Evolutionary conservation across 2,113 vertebrate genomes (phyloP).

Genomic region (Lethenteron camtschaticum): DNA sequence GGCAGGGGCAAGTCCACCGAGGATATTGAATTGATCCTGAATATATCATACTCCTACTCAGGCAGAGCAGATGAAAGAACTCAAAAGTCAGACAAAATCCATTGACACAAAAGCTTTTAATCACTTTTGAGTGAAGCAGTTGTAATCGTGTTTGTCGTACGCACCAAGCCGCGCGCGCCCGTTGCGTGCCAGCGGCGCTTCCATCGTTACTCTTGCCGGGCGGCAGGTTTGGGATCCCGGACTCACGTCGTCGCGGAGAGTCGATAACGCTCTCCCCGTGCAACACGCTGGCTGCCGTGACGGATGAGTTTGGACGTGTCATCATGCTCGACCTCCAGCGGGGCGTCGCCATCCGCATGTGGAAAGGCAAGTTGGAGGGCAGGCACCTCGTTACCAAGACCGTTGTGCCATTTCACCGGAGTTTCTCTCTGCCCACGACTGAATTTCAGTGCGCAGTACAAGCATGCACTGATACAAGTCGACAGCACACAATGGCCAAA

Average conservation of each 20-base stretch:
- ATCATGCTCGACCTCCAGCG: slow-evolving; percentile 57
- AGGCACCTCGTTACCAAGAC: too few relatives aligned
- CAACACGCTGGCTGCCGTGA: slow-evolving; percentile 76
- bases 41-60: too few relatives aligned
- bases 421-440: too few relatives aligned
- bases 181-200: not conserved
- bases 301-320: slow-evolving; percentile 83
- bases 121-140: not conserved
- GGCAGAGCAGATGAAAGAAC: not conserved
- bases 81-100: not conserved
- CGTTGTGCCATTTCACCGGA: too few relatives aligned
- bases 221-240: slow-evolving; percentile 69
- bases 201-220: not conserved
- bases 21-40: too few relatives aligned
- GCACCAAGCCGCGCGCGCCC: not conserved
- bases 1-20: too few relatives aligned
- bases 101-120: not conserved
- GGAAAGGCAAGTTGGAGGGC: slow-evolving; percentile 47
- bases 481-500: too few relatives aligned
- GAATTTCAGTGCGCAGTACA: too few relatives aligned
- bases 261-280: slow-evolving; percentile 79
- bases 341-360: slow-evolving; percentile 78
- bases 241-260: slow-evolving; percentile 78
- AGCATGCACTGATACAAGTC: too few relatives aligned
- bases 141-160: not conserved